Base-by-base conservation (phyloP, 2,888 invertebrate genomes). In the Thecophora atra region DNA sequence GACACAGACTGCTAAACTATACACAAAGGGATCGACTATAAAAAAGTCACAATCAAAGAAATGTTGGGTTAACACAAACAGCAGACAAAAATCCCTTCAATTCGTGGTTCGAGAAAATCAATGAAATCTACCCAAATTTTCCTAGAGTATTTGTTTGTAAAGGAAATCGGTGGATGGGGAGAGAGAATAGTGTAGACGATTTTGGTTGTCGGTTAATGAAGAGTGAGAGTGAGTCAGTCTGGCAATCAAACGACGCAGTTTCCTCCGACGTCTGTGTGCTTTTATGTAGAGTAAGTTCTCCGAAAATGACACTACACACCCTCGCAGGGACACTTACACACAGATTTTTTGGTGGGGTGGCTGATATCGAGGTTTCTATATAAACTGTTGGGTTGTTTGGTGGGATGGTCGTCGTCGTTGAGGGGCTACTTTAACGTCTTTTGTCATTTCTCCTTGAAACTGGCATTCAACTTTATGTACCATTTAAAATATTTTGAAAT, bases 61-160 rank as follows among this genome's bases (percentile, higher is more conserved):
- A 37, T 42, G 67, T 67, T 65, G 51, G 24, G 65, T 65, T 28
- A 19, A 44, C 66, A 51, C 66, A 51, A 11, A 52, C 28, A 28
- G 37, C 47, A 69, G 69, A 24, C 28, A 19, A 58, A 60, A 69
- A 60, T 44, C 44, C 60, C 58, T 44, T 42, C 19, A 7, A 42
- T 42, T 60, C 30, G 58, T 47, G 30, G 69, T 70, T 70, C 51
- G 70, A 62, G 70, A 62, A 70, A 70, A 70, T 70, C 70, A 70
- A 70, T 70, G 60, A 69, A 69, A 69, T 28, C 70, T 51, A 47
- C 52, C 47, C 70, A 51, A 70, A 70, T 47, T 69, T 42, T 30
- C 26, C 4, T 30, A 24, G 28, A 28, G 3, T n/a, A n/a, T n/a
- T n/a, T n/a, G n/a, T 60, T 13, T 24, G 13, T 7, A 15, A 60